These are phyloP conservation scores for Callocephalon fimbriatum DNA, from an alignment of 2,113 vertebrate species.

Conservation along the genomic window DNA sequence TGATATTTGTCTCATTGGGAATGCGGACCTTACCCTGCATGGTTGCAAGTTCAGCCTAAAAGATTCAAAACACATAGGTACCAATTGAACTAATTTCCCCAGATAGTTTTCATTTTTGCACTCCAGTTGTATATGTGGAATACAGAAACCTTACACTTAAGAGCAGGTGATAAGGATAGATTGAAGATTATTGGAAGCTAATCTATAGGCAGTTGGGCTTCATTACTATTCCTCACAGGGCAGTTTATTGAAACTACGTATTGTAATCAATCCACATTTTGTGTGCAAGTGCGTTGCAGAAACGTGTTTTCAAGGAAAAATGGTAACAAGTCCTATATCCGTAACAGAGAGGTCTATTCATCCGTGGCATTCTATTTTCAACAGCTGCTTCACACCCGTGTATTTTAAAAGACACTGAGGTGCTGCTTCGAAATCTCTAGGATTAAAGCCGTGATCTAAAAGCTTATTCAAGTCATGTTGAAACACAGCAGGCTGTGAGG, in stretches of 20 bases:
- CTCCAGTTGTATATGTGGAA: accelerated
- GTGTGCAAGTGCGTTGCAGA: background rate
- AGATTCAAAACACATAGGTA: background rate
- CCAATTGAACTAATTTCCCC: background rate
- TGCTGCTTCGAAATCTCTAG: constrained; percentile 31
- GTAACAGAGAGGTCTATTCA: background rate
- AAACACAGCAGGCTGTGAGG: constrained; percentile 6
- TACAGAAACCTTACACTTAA: background rate
- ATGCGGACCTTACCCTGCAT: accelerated
- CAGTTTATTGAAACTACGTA: background rate
- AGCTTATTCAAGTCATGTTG: constrained; percentile 14
- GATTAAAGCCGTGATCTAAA: constrained; percentile 42
- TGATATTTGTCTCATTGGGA: background rate
- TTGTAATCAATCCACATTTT: background rate
- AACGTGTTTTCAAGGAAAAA: background rate
- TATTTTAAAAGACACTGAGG: background rate
- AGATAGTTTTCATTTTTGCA: background rate
- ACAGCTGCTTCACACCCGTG: constrained; percentile 24
- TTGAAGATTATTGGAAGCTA: background rate
- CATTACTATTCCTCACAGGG: background rate
- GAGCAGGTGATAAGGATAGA: background rate
- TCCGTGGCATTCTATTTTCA: constrained; percentile 21
- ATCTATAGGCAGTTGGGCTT: background rate
- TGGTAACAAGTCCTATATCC: background rate
- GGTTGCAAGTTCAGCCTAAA: background rate